A percentile compares a stretch with the other conserved stretches of the same genome.
These are phyloP conservation scores for Oophaga sylvatica DNA, from an alignment of 2,797 vertebrate genomes.

Conservation along the genomic window DNA sequence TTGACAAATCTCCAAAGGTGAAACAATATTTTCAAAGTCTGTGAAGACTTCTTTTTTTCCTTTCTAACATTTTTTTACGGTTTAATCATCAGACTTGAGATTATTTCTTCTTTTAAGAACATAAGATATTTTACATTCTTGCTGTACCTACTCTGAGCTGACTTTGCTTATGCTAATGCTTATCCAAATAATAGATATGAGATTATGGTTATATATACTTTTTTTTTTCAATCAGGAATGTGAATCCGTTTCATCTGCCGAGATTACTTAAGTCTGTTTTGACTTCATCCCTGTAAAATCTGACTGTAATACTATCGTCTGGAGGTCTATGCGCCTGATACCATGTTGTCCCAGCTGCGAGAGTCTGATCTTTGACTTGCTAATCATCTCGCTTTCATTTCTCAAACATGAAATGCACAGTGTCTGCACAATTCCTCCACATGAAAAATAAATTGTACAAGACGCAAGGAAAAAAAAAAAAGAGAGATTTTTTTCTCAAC, in stretches of 20 bases:
- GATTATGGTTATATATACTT: constrained; percentile 8
- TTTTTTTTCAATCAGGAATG: constrained; percentile 50
- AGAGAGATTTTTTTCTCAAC: not conserved
- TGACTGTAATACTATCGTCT: constrained; percentile 40
- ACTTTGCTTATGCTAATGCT: constrained; percentile 36
- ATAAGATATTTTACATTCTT: constrained; percentile 30
- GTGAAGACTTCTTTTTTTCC: not conserved
- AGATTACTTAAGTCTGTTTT: constrained; percentile 48
- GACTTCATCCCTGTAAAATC: constrained; percentile 47
- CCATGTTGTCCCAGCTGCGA: constrained; percentile 54
- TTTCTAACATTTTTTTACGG: not conserved
- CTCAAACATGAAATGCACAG: constrained; percentile 36
- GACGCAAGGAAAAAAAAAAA: not conserved
- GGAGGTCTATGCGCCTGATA: constrained; percentile 34
- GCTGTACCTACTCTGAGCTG: not conserved
- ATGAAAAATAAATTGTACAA: constrained; percentile 45
- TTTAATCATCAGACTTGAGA: not conserved
- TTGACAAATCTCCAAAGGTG: not conserved
- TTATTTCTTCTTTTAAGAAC: constrained; percentile 4
- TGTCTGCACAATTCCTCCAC: constrained; percentile 49
- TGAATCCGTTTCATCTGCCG: constrained; percentile 41
- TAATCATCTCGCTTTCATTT: constrained; percentile 56
- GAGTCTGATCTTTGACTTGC: constrained; percentile 47
- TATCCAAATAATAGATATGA: constrained; percentile 28
- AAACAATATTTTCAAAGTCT: not conserved